These are phyloP conservation scores for Melanostigma gelatinosum DNA, from an alignment of 2,113 vertebrate species.

Conservation along the genomic window DNA sequence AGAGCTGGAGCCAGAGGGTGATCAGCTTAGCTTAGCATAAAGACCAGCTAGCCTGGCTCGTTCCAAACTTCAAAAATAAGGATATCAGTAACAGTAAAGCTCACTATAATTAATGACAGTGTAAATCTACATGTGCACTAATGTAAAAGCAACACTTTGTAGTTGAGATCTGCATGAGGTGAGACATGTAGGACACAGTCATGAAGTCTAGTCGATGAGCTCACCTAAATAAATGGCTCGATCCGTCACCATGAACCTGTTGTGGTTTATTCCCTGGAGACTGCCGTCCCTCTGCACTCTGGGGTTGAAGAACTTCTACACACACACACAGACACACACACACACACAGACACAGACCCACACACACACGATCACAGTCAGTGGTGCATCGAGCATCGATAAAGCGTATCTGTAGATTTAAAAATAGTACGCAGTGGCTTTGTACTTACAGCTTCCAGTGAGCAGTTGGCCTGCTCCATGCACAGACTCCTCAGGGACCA, in stretches of 20 bases:
- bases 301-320: constrained; percentile 91
- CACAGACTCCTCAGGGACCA: constrained; percentile 96
- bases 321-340: constrained; percentile 48
- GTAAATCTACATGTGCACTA: background rate
- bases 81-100: background rate
- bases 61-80: background rate
- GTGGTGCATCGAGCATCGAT: background rate
- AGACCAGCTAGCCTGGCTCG: background rate
- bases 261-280: constrained; percentile 89
- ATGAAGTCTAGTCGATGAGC: constrained; percentile 50
- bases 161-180: background rate
- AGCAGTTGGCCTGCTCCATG: constrained; percentile 90
- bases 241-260: constrained; percentile 97
- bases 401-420: background rate
- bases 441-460: constrained; percentile 92
- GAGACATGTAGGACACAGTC: background rate
- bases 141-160: background rate
- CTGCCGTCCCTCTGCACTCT: constrained; percentile 86
- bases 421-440: constrained; percentile 3
- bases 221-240: constrained; percentile 92
- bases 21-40: constrained; percentile 21
- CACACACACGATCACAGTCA: constrained; percentile 14
- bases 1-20: background rate
- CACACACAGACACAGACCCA: constrained; percentile 35
- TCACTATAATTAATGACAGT: background rate